These are phyloP conservation scores for Dicerorhinus sumatrensis DNA, from an alignment of 2,113 vertebrate species.

Conservation along the genomic window DNA sequence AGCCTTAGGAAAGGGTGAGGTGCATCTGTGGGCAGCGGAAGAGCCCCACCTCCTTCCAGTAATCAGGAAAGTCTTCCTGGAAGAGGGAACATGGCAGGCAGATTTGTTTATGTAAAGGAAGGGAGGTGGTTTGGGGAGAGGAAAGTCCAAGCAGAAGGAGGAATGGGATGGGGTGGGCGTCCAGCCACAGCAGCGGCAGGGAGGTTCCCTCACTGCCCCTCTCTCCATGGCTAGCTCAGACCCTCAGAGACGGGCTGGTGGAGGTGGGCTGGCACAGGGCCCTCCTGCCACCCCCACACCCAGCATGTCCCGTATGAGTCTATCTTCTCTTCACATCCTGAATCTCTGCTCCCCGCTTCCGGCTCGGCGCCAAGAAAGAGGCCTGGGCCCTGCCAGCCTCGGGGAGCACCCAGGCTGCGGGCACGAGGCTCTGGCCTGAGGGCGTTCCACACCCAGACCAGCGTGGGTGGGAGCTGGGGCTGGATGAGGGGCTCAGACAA, in stretches of 20 bases:
- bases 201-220: background rate
- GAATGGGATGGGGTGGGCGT: background rate
- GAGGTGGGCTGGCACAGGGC: accelerated
- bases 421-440: background rate
- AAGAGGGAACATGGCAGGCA: conserved; percentile 56
- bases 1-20: conserved; percentile 58
- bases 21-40: conserved; percentile 43
- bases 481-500: accelerated
- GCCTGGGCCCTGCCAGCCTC: background rate
- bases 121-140: conserved; percentile 45
- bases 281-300: accelerated
- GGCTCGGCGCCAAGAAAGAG: background rate
- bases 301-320: background rate
- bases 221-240: accelerated
- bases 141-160: background rate
- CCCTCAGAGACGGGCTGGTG: background rate
- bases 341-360: background rate
- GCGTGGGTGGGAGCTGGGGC: background rate
- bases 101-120: conserved; percentile 73
- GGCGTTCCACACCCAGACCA: background rate
- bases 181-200: background rate
- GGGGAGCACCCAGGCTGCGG: background rate
- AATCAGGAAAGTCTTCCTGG: conserved; percentile 68
- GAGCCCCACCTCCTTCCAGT: conserved; percentile 56
- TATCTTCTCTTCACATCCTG: background rate